Conservation (phyloP, 2,888 invertebrate genomes). For the Pegoplata infirma region DNA sequence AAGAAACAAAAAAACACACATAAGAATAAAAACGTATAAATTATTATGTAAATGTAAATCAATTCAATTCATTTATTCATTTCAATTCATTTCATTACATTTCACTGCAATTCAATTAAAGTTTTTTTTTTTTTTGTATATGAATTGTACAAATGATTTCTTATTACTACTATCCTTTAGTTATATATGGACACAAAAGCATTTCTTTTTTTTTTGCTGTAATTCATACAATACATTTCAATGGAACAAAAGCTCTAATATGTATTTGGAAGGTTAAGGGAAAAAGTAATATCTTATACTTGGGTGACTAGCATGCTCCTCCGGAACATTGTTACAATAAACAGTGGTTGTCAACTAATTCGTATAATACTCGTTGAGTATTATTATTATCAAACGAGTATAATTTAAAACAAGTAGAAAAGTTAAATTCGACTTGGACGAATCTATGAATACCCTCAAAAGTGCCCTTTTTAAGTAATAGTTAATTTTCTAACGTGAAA, state of each 20-base stretch:
- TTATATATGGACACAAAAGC: neutral
- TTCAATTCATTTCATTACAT: constrained; percentile 53
- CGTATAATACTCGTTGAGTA: too few species aligned
- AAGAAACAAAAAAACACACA: neutral
- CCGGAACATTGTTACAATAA: too few species aligned
- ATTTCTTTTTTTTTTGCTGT: constrained; percentile 10
- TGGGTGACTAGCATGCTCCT: too few species aligned
- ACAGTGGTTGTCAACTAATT: too few species aligned
- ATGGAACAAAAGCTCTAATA: neutral
- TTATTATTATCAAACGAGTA: too few species aligned
- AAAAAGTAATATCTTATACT: too few species aligned
- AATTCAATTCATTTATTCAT: constrained; percentile 63
- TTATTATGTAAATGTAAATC: constrained; percentile 65
- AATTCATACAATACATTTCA: constrained; percentile 9
- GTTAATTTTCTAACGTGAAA: too few species aligned
- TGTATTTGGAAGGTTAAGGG: neutral
- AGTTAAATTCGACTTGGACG: too few species aligned
- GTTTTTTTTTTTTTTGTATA: constrained; percentile 31
- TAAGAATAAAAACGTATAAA: constrained; percentile 55
- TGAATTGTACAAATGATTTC: constrained; percentile 8
- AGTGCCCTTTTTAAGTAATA: too few species aligned
- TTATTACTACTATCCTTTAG: neutral
- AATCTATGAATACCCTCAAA: too few species aligned
- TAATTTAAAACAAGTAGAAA: too few species aligned
- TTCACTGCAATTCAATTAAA: constrained; percentile 70